Conservation (phyloP, 2,113 vertebrate species). For the Phylloscopus trochilus region DNA sequence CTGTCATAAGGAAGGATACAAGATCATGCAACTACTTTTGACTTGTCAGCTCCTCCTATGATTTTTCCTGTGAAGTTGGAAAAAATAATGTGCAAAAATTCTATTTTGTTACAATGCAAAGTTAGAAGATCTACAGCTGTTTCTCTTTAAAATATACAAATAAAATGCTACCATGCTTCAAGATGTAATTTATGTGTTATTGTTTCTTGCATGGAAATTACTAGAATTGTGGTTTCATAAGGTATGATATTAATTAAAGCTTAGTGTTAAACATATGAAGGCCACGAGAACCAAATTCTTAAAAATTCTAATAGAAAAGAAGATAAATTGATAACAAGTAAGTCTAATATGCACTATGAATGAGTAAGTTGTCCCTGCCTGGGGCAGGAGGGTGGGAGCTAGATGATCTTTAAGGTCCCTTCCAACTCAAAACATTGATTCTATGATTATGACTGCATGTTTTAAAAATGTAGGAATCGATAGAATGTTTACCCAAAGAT, state of each 20-base stretch:
- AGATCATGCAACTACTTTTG: background rate
- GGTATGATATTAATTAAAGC: background rate
- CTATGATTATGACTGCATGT: background rate
- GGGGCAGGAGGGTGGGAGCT: background rate
- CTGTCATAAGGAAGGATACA: background rate
- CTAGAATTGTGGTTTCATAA: background rate
- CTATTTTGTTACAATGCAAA: background rate
- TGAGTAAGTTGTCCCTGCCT: background rate
- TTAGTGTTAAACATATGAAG: background rate
- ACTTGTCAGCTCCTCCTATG: background rate
- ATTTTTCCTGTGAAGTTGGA: background rate
- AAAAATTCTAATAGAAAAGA: background rate
- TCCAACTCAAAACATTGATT: background rate
- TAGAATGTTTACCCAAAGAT: background rate
- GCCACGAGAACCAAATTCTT: background rate
- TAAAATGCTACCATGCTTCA: background rate
- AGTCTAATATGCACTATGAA: background rate
- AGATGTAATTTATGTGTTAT: slow-evolving; percentile 5
- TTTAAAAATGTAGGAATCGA: background rate
- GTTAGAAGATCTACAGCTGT: background rate
- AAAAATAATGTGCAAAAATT: background rate
- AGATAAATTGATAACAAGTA: background rate
- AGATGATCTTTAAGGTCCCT: background rate
- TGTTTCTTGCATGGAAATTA: slow-evolving; percentile 9
- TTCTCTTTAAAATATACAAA: background rate